phyloP scores from a whole-genome alignment of 2,888 invertebrate species.

The Malthinus seriepunctatus region DNA sequence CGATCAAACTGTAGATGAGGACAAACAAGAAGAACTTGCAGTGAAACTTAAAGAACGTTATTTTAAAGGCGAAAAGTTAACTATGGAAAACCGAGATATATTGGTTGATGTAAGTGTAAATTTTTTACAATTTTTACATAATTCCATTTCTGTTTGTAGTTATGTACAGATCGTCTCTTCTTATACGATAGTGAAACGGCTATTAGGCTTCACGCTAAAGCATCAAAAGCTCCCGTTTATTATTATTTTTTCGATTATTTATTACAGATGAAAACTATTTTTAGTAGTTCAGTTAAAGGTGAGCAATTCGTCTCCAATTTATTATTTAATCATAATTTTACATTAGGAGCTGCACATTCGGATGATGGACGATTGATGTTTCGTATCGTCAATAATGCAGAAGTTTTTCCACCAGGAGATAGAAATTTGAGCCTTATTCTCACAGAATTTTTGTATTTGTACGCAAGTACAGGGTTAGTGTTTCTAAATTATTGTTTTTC shows the following conservation, averaged over 20 bases:
- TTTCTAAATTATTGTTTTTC: not conserved
- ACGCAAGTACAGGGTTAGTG: constrained; percentile 38
- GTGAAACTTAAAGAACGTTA: constrained; percentile 41
- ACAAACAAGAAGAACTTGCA: constrained; percentile 33
- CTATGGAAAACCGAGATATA: constrained; percentile 34
- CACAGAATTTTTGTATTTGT: constrained; percentile 33
- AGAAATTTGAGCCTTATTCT: constrained; percentile 41
- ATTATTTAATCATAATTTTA: not conserved
- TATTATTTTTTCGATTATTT: constrained; percentile 46
- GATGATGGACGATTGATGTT: constrained; percentile 38
- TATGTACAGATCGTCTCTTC: constrained; percentile 68
- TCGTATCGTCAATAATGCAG: constrained; percentile 29
- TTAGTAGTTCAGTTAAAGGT: constrained; percentile 10
- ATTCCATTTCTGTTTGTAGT: constrained; percentile 46
- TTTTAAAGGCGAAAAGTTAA: constrained; percentile 35
- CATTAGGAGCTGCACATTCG: constrained; percentile 39
- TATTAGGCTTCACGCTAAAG: constrained; percentile 38
- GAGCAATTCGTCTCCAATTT: not conserved
- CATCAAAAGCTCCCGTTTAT: constrained; percentile 59
- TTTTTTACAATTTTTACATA: not conserved
- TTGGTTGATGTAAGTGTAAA: constrained; percentile 40
- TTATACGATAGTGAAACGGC: constrained; percentile 39
- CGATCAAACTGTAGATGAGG: constrained; percentile 39
- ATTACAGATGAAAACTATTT: constrained; percentile 10
- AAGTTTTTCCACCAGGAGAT: constrained; percentile 30